Evolutionary conservation across 2,888 invertebrate species (phyloP).

Genomic region (Drosophila infuscata): DNA sequence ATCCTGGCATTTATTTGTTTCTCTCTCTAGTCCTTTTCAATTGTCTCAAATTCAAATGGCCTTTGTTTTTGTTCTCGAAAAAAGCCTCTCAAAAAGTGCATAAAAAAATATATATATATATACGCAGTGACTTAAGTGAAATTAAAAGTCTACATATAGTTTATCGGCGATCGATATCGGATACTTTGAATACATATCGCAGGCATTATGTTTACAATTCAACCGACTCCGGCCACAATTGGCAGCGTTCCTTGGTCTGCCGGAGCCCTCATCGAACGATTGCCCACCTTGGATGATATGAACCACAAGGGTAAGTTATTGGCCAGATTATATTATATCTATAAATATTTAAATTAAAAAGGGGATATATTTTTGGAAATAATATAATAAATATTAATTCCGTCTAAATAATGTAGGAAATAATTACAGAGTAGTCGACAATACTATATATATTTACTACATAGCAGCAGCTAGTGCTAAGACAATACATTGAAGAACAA

Average conservation of each 20-base stretch:
- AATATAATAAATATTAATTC: not conserved
- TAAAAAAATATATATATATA: not conserved
- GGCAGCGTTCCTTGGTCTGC: conserved; percentile 91
- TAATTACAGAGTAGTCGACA: not conserved
- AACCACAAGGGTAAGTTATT: conserved; percentile 91
- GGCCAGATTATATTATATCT: no score
- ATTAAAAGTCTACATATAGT: not conserved
- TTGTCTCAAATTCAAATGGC: not conserved
- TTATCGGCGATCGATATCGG: not conserved
- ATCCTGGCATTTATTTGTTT: conserved; percentile 2
- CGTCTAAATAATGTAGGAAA: not conserved
- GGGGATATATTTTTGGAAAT: not conserved
- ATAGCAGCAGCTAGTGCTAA: no score
- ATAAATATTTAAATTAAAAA: not conserved
- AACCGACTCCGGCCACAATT: conserved; percentile 93
- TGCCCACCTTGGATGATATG: conserved; percentile 90
- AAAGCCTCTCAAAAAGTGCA: not conserved
- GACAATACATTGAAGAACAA: no score
- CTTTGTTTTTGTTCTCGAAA: not conserved
- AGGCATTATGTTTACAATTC: conserved; percentile 87
- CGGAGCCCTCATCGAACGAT: conserved; percentile 91
- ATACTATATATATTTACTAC: not conserved
- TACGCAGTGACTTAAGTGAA: not conserved
- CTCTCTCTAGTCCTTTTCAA: conserved; percentile 6
- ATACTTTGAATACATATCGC: conserved; percentile 9